Evolutionary conservation across 1,140 invertebrate species (phyloP), one percentile per base, ranked within the genome.

Genomic region (Protaetia brevitarsis): DNA sequence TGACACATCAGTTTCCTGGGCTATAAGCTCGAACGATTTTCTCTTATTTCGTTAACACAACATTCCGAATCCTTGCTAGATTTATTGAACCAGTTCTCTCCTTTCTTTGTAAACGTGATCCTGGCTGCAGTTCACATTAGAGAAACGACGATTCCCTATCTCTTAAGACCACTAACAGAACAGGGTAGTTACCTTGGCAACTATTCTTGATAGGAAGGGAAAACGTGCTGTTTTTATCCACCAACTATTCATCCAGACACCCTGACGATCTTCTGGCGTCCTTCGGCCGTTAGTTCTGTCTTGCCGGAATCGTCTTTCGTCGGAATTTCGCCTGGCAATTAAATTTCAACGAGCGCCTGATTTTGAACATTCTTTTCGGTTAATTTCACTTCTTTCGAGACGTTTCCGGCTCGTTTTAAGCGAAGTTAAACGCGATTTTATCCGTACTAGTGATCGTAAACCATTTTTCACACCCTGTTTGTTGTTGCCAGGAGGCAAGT

Each of bases 171-270:
- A 51, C 16, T 3, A 51, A 34, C 41, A 6, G 3, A 51, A 51
- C 41, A n/a, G 26, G 16, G 26, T 23, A 23, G 41, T 51, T 51
- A 51, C 41, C 41, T 51, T 51, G 41, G 41, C 41, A 51, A 51
- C 41, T 51, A 51, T n/a, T n/a, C 41, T 11, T 11, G 41, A n/a
- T 3, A 19, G 41, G 4, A 23, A 19, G 16, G 26, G 19, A 19
- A 51, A 19, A 51, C 41, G 41, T 51, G 41, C 4, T 36, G 11
- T 10, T 23, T 19, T 16, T 51, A 6, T 7, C 41, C 16, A 51
- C 41, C 41, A 51, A 16, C 8, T 8, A 19, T 19, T 51, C n/a
- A 5, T 10, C 41, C 41, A 51, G 19, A 51, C 1, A 16, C 10
- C 16, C 19, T 21, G 2, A 3, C 4, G 10, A 23, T 19, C 26